Percentiles rank a stretch among this genome's conserved stretches.
Conservation (phyloP, 2,797 vertebrate species). For the Silurus lanzhouensis region DNA sequence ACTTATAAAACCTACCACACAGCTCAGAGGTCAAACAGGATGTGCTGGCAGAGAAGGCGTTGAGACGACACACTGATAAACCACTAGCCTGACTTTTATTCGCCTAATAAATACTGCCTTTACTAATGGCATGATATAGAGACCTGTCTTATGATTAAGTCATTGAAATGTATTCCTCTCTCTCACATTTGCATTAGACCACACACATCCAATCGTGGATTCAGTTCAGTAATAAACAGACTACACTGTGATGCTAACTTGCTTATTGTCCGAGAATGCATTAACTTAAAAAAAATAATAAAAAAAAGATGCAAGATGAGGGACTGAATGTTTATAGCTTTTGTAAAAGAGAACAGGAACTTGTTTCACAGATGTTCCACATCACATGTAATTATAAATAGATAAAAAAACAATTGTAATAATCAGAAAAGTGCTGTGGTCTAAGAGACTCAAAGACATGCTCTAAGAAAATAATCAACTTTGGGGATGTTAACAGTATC, state of each 20-base stretch:
- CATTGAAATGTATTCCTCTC: not conserved
- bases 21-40: slow-evolving; percentile 67
- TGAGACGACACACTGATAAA: slow-evolving; percentile 2
- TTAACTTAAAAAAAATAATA: not conserved
- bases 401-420: not conserved
- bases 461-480: not conserved
- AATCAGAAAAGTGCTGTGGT: not conserved
- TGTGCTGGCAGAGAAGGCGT: slow-evolving; percentile 47
- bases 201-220: not conserved
- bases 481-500: not conserved
- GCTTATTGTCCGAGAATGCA: not conserved
- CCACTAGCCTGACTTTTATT: not conserved
- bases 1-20: slow-evolving; percentile 66
- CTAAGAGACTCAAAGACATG: not conserved
- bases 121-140: not conserved
- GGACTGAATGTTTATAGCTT: not conserved
- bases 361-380: not conserved
- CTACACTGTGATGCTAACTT: not conserved
- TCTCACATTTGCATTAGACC: not conserved
- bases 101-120: not conserved
- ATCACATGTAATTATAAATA: not conserved
- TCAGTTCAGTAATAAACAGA: not conserved
- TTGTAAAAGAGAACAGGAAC: not conserved
- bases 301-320: no score
- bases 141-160: not conserved